Base-by-base conservation (phyloP, 2,888 invertebrate genomes). In the Ophonus ardosiacus region DNA sequence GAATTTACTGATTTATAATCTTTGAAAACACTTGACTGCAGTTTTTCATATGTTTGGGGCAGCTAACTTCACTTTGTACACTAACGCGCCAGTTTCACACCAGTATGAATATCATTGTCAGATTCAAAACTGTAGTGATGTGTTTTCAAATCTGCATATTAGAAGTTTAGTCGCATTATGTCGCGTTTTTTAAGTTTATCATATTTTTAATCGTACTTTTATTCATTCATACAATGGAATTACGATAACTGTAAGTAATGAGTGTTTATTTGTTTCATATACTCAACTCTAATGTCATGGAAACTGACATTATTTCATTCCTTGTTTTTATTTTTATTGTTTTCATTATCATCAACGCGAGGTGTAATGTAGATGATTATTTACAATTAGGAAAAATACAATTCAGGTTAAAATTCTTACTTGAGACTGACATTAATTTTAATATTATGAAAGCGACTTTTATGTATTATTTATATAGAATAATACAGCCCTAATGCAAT, bases 371-470 rank as follows among this genome's bases (percentile, higher is more conserved):
- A 81, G 43, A 38, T 83, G 31, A 83, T 71, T 79, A 59, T 31
- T 57, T 57, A 79, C 56, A 18, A 83, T 83, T 71, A 78, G 78
- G 84, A 51, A 78, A 76, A 84, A 63, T 61, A 78, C 56, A 65
- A 84, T 51, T 84, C 84, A 84, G 84, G 84, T 84, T 84, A 78
- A 81, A 84, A 83, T 84, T 78, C 78, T 84, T 84, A 61, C 78
- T 61, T 84, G 84, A 84, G 84, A 84, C 84, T 84, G 84, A 84
- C 84, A 63, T 78, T 84, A 84, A 83, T 84, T 84, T 84, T 84
- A 84, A 84, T 84, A 83, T 81, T 68, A 24, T 43, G 56, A 76
- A 84, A 74, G 43, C 65, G 65, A 63, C 65, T 83, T 82, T 78
- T 51, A 61, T 84, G 84, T 84, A 78, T 84, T 78, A 84, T 84